These are phyloP conservation scores for Pandemis corylana DNA, from an alignment of 2,888 invertebrate genomes.

Conservation along the genomic window DNA sequence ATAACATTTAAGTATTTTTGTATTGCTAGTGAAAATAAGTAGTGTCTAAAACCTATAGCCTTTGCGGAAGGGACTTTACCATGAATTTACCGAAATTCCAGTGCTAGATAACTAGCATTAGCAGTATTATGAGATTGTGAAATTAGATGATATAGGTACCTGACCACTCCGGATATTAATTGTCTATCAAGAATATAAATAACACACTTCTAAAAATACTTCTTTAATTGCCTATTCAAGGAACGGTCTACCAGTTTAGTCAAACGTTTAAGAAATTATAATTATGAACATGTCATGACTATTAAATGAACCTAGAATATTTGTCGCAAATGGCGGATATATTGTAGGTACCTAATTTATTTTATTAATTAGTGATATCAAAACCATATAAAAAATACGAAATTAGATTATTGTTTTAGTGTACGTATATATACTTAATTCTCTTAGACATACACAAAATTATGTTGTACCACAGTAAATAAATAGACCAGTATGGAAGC, in stretches of 20 bases:
- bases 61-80: too few species aligned
- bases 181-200: slow-evolving; percentile 1
- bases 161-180: neutral
- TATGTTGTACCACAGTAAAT: too few species aligned
- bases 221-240: neutral
- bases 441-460: neutral
- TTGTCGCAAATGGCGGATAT: too few species aligned
- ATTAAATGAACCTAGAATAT: neutral
- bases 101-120: neutral
- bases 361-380: too few species aligned
- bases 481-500: too few species aligned
- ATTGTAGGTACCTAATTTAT: too few species aligned
- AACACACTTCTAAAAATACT: neutral
- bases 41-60: too few species aligned
- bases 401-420: too few species aligned
- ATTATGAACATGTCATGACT: neutral
- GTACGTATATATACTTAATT: too few species aligned
- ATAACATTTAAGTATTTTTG: too few species aligned
- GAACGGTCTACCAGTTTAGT: neutral
- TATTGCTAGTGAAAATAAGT: too few species aligned
- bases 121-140: neutral
- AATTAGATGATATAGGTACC: neutral
- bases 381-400: too few species aligned
- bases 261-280: neutral
- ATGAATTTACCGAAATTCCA: neutral